Percentiles rank a stretch among this genome's conserved stretches.
phyloP scores from a whole-genome alignment of 2,888 invertebrate species.

The Lasioglossum vierecki region DNA sequence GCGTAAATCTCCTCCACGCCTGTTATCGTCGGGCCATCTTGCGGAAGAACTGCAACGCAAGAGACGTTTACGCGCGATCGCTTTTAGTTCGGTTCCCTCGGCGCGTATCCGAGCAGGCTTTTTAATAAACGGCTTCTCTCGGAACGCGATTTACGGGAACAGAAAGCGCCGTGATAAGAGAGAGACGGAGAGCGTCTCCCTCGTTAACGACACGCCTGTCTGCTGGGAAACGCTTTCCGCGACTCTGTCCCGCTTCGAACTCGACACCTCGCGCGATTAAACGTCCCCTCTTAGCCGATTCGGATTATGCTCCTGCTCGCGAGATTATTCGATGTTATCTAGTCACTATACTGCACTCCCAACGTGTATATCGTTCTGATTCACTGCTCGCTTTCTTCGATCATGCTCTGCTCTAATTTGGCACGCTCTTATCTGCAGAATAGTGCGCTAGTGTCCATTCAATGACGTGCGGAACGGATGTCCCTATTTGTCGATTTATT shows the following conservation, averaged over 20 bases:
- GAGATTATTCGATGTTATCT: neutral
- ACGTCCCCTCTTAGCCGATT: neutral
- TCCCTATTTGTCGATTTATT: too few species aligned
- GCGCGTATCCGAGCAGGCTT: conserved; percentile 3
- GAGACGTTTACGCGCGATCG: conserved; percentile 39
- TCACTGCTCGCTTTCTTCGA: neutral
- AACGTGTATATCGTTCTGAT: neutral
- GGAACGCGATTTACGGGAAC: conserved; percentile 45
- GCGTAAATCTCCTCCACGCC: conserved; percentile 85
- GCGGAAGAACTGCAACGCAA: conserved; percentile 81
- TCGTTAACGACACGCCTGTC: conserved; percentile 60
- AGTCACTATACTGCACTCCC: neutral
- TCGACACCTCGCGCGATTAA: conserved; percentile 7
- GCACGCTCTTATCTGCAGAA: neutral
- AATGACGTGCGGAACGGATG: too few species aligned
- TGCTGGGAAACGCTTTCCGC: neutral
- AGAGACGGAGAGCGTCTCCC: conserved; percentile 13
- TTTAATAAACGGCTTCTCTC: conserved; percentile 47
- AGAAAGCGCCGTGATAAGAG: neutral
- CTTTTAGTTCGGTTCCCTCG: neutral
- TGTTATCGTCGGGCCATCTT: conserved; percentile 84
- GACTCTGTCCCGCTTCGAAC: neutral
- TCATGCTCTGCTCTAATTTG: neutral
- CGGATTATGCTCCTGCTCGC: neutral
- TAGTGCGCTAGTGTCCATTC: too few species aligned